Evolutionary conservation across 2,113 vertebrate genomes (phyloP).

Genomic region (Engraulis encrasicolus): DNA sequence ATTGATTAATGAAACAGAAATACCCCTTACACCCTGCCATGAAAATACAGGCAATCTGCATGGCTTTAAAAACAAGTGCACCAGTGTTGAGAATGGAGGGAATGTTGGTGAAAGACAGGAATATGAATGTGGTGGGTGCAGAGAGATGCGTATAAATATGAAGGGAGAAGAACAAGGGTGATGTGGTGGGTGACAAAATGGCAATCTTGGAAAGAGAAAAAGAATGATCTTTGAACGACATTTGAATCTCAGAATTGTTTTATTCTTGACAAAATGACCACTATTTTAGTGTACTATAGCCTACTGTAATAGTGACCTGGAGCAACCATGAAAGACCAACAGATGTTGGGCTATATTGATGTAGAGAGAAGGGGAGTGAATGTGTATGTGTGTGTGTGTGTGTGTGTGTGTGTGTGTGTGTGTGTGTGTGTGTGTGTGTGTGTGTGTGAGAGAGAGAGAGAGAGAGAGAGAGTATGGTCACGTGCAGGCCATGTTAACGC

Average conservation of each 20-base stretch:
- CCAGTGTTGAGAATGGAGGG: neutral
- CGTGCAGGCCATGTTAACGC: constrained; percentile 3
- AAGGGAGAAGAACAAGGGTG: neutral
- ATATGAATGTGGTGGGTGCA: neutral
- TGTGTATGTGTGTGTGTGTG: too few relatives aligned
- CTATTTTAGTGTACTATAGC: neutral
- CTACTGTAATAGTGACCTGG: neutral
- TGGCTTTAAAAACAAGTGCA: neutral
- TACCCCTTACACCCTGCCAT: too few relatives aligned
- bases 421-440: too few relatives aligned
- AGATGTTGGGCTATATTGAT: neutral
- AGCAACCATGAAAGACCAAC: neutral
- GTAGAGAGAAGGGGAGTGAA: neutral
- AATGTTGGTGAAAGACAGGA: neutral
- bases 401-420: too few relatives aligned
- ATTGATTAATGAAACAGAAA: too few relatives aligned
- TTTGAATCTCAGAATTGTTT: too few relatives aligned
- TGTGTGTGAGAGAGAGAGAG: neutral
- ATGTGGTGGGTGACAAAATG: neutral
- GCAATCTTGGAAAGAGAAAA: neutral
- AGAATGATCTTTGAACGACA: neutral
- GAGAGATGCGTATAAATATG: neutral
- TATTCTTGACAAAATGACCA: too few relatives aligned
- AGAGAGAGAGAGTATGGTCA: constrained; percentile 24
- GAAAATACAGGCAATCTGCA: too few relatives aligned